Conservation (phyloP, 37 sponge, comb jelly and placozoan species). For the Tethya wilhelma region DNA sequence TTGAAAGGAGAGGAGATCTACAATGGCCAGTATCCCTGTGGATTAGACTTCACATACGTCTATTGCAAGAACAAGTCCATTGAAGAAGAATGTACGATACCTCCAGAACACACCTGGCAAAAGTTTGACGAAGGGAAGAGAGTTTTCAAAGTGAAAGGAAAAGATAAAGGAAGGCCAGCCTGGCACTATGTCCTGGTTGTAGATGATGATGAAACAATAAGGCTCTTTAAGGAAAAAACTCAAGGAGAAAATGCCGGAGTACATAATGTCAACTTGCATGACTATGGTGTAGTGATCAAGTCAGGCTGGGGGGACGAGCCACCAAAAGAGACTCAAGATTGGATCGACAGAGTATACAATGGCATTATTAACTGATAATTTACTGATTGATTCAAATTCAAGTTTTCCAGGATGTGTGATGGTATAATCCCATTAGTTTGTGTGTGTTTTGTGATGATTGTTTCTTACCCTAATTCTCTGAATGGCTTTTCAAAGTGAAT, state of each 20-base stretch:
- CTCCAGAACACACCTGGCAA: not conserved
- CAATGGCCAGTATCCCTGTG: not conserved
- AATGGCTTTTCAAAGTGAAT: constrained; percentile 92
- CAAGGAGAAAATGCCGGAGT: constrained; percentile 7
- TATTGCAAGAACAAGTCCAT: not conserved
- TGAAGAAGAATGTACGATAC: constrained; percentile 14
- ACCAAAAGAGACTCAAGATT: constrained; percentile 42
- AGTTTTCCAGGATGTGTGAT: no score
- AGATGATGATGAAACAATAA: constrained; percentile 12
- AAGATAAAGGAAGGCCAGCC: constrained; percentile 20
- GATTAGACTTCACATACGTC: constrained; percentile 2
- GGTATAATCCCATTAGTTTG: no score
- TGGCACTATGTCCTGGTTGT: constrained; percentile 61
- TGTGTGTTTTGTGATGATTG: not conserved
- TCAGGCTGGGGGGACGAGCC: constrained; percentile 76
- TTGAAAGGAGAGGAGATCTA: not conserved
- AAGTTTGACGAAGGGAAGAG: not conserved
- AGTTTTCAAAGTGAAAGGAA: constrained; percentile 15
- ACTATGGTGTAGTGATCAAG: constrained; percentile 55
- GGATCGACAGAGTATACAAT: constrained; percentile 1
- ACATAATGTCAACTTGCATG: constrained; percentile 38
- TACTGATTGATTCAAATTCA: no score
- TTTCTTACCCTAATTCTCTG: constrained; percentile 85
- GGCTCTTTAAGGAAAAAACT: constrained; percentile 18
- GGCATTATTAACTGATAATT: no score